Conservation (phyloP, 2,888 invertebrate genomes). For the Siphlonurus alternatus region DNA sequence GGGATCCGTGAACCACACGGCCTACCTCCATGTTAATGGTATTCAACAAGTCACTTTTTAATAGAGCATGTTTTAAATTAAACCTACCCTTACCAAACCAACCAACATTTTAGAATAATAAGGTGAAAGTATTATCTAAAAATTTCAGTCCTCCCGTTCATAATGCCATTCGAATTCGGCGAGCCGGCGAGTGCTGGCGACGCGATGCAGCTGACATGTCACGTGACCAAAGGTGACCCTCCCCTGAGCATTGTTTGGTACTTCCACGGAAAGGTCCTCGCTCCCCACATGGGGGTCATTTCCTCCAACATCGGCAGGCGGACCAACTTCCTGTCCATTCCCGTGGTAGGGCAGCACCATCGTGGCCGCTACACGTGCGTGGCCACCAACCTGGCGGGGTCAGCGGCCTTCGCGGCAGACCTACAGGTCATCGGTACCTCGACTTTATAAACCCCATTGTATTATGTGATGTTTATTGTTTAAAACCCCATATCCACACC, state of each 20-base stretch:
- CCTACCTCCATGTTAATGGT: constrained; percentile 60
- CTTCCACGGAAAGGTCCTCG: constrained; percentile 25
- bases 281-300: not conserved
- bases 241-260: constrained; percentile 27
- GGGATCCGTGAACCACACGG: constrained; percentile 47
- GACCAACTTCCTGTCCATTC: constrained; percentile 1
- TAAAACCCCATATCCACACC: no score
- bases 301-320: not conserved
- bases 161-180: constrained; percentile 17
- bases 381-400: constrained; percentile 38
- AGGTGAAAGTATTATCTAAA: no score
- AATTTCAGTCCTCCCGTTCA: constrained; percentile 3
- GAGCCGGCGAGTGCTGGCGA: constrained; percentile 18
- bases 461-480: not conserved
- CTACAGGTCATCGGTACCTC: constrained; percentile 32
- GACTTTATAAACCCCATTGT: not conserved
- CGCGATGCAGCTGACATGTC: constrained; percentile 20
- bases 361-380: constrained; percentile 39
- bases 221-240: constrained; percentile 22
- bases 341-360: not conserved
- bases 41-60: not conserved
- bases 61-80: not conserved
- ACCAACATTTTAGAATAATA: no score
- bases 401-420: constrained; percentile 30
- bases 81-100: no score